A percentile compares a stretch with the other conserved stretches of the same genome.
Evolutionary conservation across 2,113 vertebrate species (phyloP).

Genomic region (Columbina picui): DNA sequence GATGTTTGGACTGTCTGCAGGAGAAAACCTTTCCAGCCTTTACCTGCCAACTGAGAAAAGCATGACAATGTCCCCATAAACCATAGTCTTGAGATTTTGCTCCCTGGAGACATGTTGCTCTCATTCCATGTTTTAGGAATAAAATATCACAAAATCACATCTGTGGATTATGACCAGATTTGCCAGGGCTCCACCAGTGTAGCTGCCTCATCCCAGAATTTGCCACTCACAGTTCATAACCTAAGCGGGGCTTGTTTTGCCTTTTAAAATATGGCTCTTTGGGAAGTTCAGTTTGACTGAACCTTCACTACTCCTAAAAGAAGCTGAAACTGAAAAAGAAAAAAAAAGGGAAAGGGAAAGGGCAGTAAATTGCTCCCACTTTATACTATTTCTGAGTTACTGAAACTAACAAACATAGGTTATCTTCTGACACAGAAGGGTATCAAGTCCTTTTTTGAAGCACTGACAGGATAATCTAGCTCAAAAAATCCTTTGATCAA

Average conservation of each 20-base stretch:
- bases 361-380: not conserved
- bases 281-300: not conserved
- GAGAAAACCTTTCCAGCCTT: not conserved
- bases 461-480: slow-evolving; percentile 47
- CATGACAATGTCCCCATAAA: not conserved
- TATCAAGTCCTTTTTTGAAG: slow-evolving; percentile 14
- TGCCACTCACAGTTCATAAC: slow-evolving; percentile 19
- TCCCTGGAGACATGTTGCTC: not conserved
- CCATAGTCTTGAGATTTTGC: not conserved
- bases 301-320: not conserved
- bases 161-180: not conserved
- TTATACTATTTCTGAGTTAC: not conserved
- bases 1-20: not conserved
- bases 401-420: not conserved
- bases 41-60: not conserved
- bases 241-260: not conserved
- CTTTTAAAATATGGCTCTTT: not conserved
- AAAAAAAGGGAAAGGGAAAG: not conserved
- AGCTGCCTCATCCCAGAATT: not conserved
- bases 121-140: not conserved
- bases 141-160: not conserved
- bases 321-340: not conserved
- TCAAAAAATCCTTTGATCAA: slow-evolving; percentile 51
- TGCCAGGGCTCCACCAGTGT: not conserved
- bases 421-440: not conserved